Percentiles rank a stretch among this genome's conserved stretches.
phyloP scores from a whole-genome alignment of 2,888 invertebrate genomes.

The Dione juno region DNA sequence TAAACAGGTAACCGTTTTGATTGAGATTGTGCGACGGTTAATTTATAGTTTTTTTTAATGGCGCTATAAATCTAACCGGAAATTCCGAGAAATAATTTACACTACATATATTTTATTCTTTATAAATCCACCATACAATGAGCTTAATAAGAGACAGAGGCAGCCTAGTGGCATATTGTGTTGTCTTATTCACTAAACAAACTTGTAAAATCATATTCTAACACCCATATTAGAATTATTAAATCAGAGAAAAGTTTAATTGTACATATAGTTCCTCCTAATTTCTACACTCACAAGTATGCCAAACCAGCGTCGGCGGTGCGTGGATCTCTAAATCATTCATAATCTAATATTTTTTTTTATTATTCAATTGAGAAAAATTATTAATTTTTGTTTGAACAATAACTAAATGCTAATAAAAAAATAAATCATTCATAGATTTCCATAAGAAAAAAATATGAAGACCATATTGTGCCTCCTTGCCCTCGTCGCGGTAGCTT shows the following conservation, averaged over 20 bases:
- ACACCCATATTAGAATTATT: not conserved
- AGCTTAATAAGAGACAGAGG: too few species aligned
- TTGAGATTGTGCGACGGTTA: not conserved
- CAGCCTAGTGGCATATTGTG: too few species aligned
- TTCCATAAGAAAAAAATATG: constrained; percentile 28
- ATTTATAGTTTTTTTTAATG: not conserved
- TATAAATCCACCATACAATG: too few species aligned
- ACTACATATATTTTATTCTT: too few species aligned
- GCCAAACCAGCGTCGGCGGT: not conserved
- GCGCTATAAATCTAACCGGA: not conserved
- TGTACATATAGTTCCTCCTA: not conserved
- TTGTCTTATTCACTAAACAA: too few species aligned
- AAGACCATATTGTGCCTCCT: constrained; percentile 37
- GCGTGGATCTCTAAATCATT: not conserved
- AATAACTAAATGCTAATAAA: not conserved
- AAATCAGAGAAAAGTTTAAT: not conserved
- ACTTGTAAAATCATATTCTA: too few species aligned
- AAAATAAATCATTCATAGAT: not conserved
- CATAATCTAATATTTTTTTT: not conserved
- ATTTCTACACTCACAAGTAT: not conserved
- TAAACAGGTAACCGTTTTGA: not conserved
- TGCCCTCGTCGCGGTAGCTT: constrained; percentile 30
- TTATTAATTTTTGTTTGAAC: not conserved
- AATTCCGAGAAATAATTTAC: too few species aligned
- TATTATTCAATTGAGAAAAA: not conserved